Conservation (phyloP, 2,888 invertebrate species). For the Agonum fuliginosum region DNA sequence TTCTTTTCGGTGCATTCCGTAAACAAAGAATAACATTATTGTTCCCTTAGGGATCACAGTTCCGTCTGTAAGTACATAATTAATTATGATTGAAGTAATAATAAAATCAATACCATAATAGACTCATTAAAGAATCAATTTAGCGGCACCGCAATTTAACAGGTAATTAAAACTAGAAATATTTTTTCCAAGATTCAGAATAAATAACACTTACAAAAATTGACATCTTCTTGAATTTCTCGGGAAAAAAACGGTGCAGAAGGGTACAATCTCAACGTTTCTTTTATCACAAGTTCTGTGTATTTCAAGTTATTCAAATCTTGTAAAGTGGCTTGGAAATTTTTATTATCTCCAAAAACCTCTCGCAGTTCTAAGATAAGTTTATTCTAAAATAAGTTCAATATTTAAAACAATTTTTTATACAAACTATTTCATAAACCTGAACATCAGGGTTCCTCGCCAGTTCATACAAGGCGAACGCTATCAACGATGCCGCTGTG, state of each 20-base stretch:
- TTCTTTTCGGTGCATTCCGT: too few relatives aligned
- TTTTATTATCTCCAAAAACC: conserved; percentile 65
- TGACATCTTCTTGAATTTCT: neutral
- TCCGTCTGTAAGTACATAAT: too few relatives aligned
- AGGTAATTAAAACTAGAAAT: too few relatives aligned
- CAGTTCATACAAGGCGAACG: conserved; percentile 74
- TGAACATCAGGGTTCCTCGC: conserved; percentile 73
- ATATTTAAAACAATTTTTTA: too few relatives aligned
- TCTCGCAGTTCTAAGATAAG: conserved; percentile 67
- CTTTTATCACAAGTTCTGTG: conserved; percentile 16
- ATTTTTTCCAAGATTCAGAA: neutral
- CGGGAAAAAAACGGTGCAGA: neutral
- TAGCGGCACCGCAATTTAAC: too few relatives aligned
- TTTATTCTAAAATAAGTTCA: conserved; percentile 61
- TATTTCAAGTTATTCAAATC: conserved; percentile 20
- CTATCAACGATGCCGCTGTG: conserved; percentile 74
- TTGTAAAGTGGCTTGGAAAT: conserved; percentile 41
- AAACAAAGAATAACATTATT: too few relatives aligned
- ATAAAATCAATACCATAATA: too few relatives aligned
- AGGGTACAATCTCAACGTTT: conserved; percentile 1
- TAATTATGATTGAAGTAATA: too few relatives aligned
- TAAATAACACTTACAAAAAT: neutral
- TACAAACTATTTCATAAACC: conserved; percentile 49
- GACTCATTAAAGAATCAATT: too few relatives aligned
- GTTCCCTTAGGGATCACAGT: too few relatives aligned